phyloP scores from a whole-genome alignment of 2,888 invertebrate species.

The Seira sanloemensis region DNA sequence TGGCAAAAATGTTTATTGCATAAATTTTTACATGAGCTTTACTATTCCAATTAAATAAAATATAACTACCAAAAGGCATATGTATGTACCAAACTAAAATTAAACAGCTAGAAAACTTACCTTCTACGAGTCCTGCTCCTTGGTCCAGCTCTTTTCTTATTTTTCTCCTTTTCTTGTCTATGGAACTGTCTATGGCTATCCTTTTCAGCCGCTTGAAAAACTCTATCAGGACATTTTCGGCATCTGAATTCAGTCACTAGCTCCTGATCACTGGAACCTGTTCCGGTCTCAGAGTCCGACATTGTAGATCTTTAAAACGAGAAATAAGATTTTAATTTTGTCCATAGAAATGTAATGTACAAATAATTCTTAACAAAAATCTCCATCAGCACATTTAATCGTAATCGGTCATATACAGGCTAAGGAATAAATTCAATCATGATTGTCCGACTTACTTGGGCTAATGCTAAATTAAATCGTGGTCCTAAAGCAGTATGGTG shows the following conservation, averaged over 20 bases:
- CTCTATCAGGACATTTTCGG: conserved; percentile 30
- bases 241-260: conserved; percentile 34
- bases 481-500: too few species aligned
- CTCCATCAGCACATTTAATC: too few species aligned
- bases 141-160: conserved; percentile 36
- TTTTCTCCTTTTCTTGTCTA: conserved; percentile 9
- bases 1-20: neutral
- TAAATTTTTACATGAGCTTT: too few species aligned
- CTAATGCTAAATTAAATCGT: too few species aligned
- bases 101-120: neutral
- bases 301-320: too few species aligned
- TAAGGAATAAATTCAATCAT: too few species aligned
- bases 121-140: conserved; percentile 32
- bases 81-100: neutral
- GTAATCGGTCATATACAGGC: too few species aligned
- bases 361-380: too few species aligned
- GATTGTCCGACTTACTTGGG: too few species aligned
- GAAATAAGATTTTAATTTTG: too few species aligned
- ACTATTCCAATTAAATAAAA: neutral
- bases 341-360: too few species aligned
- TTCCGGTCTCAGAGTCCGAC: neutral
- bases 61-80: neutral
- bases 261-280: conserved; percentile 11
- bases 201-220: conserved; percentile 34
- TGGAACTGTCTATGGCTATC: conserved; percentile 30